Base-by-base conservation (phyloP, 2,797 vertebrate genomes). In the Argya squamiceps region DNA sequence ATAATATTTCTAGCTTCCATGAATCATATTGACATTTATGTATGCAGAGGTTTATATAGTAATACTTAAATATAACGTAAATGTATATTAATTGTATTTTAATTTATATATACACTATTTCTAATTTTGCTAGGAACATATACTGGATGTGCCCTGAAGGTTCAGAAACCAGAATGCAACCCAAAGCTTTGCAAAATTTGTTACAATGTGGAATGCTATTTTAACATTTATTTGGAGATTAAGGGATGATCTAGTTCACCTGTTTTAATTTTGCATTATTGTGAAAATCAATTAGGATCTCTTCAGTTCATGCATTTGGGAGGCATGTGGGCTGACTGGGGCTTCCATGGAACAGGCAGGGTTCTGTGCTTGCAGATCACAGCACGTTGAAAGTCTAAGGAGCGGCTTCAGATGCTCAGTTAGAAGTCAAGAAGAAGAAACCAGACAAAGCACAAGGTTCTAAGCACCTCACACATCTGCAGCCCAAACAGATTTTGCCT, bases 381-480 rank as follows among this genome's bases (percentile, higher is more conserved):
- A 64, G 49, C 53, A 64, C 0, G 0, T 0, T 0, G 4, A 60
- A n/a, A 9, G 22, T 41, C 53, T n/a, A 36, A 84, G 49, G 15
- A 68, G 59, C 64, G 37, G 27, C 10, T 84, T 71, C 22, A 37
- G 44, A 21, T 83, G 55, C 17, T 56, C 69, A 65, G 11, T 21
- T 80, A 75, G 19, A 67, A 86, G 53, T 10, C 3, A 11, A 68
- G 49, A 70, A 70, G 41, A 18, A 84, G 73, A 60, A 77, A 74
- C 15, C 34, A 87, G 69, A 74, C 23, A 55, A 80, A 37, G 18
- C 2, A 5, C 24, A 26, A 24, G 3, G 7, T 22, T 76, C 23
- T 4, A 22, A 32, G 43, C 5, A 29, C 20, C 4, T 91, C 41
- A 29, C 6, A 8, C 8, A 19, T 24, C 24, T 84, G 20, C 22